Evolutionary conservation across 1,140 invertebrate species (phyloP), one percentile per base, ranked within the genome.

Genomic region (Zelostemma sp.): DNA sequence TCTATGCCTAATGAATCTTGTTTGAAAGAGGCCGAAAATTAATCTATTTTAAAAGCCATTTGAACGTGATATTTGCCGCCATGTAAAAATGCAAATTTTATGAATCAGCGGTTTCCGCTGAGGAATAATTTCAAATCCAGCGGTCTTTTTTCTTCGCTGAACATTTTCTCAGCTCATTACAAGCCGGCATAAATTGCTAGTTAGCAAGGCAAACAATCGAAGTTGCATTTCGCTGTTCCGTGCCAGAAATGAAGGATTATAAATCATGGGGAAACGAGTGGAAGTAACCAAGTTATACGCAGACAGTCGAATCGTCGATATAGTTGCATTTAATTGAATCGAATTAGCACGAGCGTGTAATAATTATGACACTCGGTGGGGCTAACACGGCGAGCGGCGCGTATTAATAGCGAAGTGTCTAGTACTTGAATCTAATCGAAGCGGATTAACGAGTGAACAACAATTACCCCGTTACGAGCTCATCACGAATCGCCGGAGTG

Each of bases 311-410:
- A 55, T 17, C 48, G 67, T 28, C 49, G 59, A 40, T 64, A 64
- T 68, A 67, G 51, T 68, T 72, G 69, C 57, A 72, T 72, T 64
- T 64, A 61, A 72, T 72, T 72, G 60, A 72, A 72, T 68, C 61
- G 69, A 72, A 72, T 68, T 64, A 64, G 63, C 59, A 60, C 64
- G 63, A 64, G 69, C 64, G 64, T 72, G 69, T 68, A 72, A 72
- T 64, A 72, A 72, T 72, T 72, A 72, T 72, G 69, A 72, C 61
- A 68, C 69, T 58, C 63, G 58, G 56, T 55, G 19, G 56, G 46
- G 55, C 35, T 33, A 58, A 58, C 62, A 65, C 58, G 48, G 48
- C 49, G 46, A 48, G 21, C 57, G 43, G 57, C 56, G 64, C 51
- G 60, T 55, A 72, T 68, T 72, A 68, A 72, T 64, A 47, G 61